These are phyloP conservation scores for Limonius californicus DNA, from an alignment of 1,140 invertebrate species.

Conservation along the genomic window DNA sequence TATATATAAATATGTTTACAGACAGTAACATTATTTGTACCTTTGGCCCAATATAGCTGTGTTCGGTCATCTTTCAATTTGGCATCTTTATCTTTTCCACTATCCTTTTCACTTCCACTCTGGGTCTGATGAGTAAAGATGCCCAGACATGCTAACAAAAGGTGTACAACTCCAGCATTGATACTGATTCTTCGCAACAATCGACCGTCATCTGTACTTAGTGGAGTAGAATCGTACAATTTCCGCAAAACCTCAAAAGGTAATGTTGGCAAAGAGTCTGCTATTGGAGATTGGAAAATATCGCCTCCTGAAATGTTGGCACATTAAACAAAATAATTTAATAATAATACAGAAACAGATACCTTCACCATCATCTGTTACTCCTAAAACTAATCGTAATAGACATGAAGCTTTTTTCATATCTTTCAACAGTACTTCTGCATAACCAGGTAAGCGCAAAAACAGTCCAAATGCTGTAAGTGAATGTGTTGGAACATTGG, in stretches of 20 bases:
- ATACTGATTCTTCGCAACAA: slow-evolving; percentile 74
- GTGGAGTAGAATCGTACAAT: slow-evolving; percentile 72
- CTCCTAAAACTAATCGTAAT: slow-evolving; percentile 78
- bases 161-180: slow-evolving; percentile 76
- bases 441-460: slow-evolving; percentile 82
- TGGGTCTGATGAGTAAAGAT: slow-evolving; percentile 81
- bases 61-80: slow-evolving; percentile 61
- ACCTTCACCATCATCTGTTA: slow-evolving; percentile 87
- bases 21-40: slow-evolving; percentile 22
- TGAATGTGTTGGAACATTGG: slow-evolving; percentile 79
- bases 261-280: slow-evolving; percentile 73
- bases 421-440: slow-evolving; percentile 80
- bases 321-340: slow-evolving; percentile 25
- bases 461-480: slow-evolving; percentile 86
- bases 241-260: slow-evolving; percentile 83
- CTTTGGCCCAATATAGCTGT: slow-evolving; percentile 92
- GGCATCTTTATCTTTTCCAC: slow-evolving; percentile 31
- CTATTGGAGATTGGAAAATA: slow-evolving; percentile 71
- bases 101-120: slow-evolving; percentile 28
- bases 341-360: slow-evolving; percentile 40
- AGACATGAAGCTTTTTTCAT: slow-evolving; percentile 80
- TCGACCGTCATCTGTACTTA: slow-evolving; percentile 77
- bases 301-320: slow-evolving; percentile 63
- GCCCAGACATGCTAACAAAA: slow-evolving; percentile 81
- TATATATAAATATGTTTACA: not conserved